These are phyloP conservation scores for Xiphophorus maculatus DNA, from an alignment of 2,113 vertebrate genomes.

Conservation along the genomic window DNA sequence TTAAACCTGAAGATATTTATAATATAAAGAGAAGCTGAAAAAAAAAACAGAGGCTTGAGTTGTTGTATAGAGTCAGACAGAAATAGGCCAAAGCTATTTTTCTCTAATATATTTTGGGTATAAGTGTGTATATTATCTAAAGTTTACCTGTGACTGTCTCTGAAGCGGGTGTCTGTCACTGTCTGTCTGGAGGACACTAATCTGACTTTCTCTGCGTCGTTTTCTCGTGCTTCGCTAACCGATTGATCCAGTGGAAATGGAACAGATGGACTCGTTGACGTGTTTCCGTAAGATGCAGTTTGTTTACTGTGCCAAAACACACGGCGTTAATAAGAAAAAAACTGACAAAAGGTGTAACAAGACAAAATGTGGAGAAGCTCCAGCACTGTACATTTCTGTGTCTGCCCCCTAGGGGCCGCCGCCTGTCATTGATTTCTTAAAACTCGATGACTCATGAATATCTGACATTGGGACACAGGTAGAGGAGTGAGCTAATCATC, in stretches of 20 bases:
- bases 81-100: slow-evolving; percentile 61
- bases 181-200: slow-evolving; percentile 5
- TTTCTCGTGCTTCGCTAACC: not conserved
- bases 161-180: slow-evolving; percentile 1
- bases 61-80: slow-evolving; percentile 49
- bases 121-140: slow-evolving; percentile 44
- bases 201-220: slow-evolving; percentile 4
- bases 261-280: slow-evolving; percentile 3
- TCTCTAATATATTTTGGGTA: slow-evolving; percentile 69
- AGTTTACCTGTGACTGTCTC: slow-evolving; percentile 8
- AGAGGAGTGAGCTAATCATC: too few species aligned
- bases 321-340: not conserved
- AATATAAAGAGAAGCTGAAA: slow-evolving; percentile 45
- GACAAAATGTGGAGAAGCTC: too few species aligned
- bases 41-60: slow-evolving; percentile 11
- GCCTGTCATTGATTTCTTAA: too few species aligned
- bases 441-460: too few species aligned
- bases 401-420: too few species aligned
- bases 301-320: slow-evolving; percentile 33
- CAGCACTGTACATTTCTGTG: too few species aligned
- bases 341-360: too few species aligned
- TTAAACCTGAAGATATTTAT: slow-evolving; percentile 62
- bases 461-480: too few species aligned
- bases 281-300: slow-evolving; percentile 16
- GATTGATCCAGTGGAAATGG: not conserved